Evolutionary conservation across 2,113 vertebrate genomes (phyloP), one percentile per base, ranked within the genome.

Genomic region (Hippocampus barbouri): DNA sequence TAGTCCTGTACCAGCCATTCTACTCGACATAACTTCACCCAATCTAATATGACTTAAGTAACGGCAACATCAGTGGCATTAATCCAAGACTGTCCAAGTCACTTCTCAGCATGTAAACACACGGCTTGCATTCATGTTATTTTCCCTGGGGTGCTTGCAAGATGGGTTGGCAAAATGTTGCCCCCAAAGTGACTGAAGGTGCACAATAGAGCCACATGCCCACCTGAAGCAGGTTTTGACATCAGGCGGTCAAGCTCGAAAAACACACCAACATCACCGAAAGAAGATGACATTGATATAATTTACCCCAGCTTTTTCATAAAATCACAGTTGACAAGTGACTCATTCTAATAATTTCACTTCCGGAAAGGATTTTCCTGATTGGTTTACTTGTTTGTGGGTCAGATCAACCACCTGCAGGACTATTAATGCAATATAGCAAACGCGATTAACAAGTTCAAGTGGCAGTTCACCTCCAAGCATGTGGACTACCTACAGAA

Each of bases 331-430:
- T 87, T 89, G 81, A 76, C 80, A 78, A 34, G 75, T 68, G 69
- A 79, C 40, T 87, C 87, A 84, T 71, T 84, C 80, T 85, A 88
- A 88, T 86, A 85, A 78, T 85, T 90, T 89, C 82, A 90, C 90
- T 90, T 90, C 88, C 83, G 56, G 74, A 30, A 86, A 60, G 83
- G 83, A 91, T 90, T 91, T 59, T 74, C 78, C 77, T 47, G 66
- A 74, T 85, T 79, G 83, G 76, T 89, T 84, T 84, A 80, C 84
- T 79, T 66, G 74, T 73, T 86, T 80, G 73, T 79, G 72, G 80
- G 76, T 88, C 89, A 88, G 79, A 79, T 85, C 76, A 86, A 79
- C 70, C 21, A 77, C 82, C 70, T 38, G 47, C 41, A 69, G 73
- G n/a, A 66, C 72, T 85, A 49, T 74, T 67, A 67, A 75, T 74